These are phyloP conservation scores for Drosophila austrosaltans DNA, from an alignment of 2,888 invertebrate genomes.

Conservation along the genomic window DNA sequence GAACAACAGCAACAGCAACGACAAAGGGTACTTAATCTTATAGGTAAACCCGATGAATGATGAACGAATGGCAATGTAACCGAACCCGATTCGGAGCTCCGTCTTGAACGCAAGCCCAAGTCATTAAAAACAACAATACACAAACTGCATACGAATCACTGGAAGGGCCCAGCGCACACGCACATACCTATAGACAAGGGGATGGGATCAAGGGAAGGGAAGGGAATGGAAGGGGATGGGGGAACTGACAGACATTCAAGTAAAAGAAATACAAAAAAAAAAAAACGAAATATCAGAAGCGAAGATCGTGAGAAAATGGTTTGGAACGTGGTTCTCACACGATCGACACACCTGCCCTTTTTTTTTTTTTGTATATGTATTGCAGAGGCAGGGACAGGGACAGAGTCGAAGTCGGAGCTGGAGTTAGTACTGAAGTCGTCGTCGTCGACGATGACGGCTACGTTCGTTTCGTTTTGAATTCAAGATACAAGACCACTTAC, in stretches of 20 bases:
- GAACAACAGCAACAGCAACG: constrained; percentile 26
- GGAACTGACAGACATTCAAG: constrained; percentile 19
- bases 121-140: constrained; percentile 77
- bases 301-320: constrained; percentile 84
- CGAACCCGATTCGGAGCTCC: constrained; percentile 54
- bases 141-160: constrained; percentile 78
- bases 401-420: constrained; percentile 1
- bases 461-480: constrained; percentile 68
- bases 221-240: constrained; percentile 21
- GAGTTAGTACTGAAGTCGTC: neutral
- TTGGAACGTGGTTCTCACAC: constrained; percentile 84
- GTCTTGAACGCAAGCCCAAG: constrained; percentile 73
- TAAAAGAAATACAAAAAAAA: constrained; percentile 39
- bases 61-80: constrained; percentile 71
- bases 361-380: constrained; percentile 54
- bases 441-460: constrained; percentile 25
- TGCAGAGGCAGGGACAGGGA: constrained; percentile 6
- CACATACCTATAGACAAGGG: constrained; percentile 24
- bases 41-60: constrained; percentile 75
- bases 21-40: constrained; percentile 78
- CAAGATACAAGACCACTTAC: constrained; percentile 82
- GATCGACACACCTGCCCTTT: constrained; percentile 84
- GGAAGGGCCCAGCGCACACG: constrained; percentile 52
- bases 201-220: constrained; percentile 25
- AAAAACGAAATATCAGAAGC: constrained; percentile 79